Conservation (phyloP, 2,888 invertebrate genomes). For the Netelia inedita region DNA sequence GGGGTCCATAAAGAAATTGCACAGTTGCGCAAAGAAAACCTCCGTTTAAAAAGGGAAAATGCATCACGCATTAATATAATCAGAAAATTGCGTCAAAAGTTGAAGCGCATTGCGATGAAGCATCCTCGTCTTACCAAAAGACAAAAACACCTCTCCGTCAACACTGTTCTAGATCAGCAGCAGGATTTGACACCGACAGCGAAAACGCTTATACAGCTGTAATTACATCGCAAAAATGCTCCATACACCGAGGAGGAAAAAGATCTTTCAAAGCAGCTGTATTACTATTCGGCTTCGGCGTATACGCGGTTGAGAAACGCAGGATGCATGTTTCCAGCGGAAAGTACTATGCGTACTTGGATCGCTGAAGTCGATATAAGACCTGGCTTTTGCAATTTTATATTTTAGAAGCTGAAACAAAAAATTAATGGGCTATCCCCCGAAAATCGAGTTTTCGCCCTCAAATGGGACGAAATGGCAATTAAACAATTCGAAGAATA, state of each 20-base stretch:
- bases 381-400: conserved; percentile 55
- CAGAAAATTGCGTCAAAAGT: background rate
- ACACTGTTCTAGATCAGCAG: too few species aligned
- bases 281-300: conserved; percentile 42
- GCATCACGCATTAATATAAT: background rate
- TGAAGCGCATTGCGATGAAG: too few species aligned
- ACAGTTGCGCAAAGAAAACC: background rate
- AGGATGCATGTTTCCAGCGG: conserved; percentile 53
- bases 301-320: conserved; percentile 48
- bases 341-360: conserved; percentile 60
- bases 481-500: conserved; percentile 38
- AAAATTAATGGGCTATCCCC: conserved; percentile 13
- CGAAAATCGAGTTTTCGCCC: conserved; percentile 35
- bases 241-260: too few species aligned
- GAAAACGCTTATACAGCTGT: too few species aligned
- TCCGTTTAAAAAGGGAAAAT: too few species aligned
- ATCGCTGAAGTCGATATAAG: conserved; percentile 55
- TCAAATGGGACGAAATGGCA: conserved; percentile 59
- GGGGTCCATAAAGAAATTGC: too few species aligned
- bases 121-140: too few species aligned
- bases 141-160: too few species aligned
- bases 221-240: conserved; percentile 21
- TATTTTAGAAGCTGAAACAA: conserved; percentile 31
- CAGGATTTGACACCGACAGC: too few species aligned
- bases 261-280: conserved; percentile 45